Conservation (phyloP, 2,113 vertebrate species). For the Cavia porcellus region DNA sequence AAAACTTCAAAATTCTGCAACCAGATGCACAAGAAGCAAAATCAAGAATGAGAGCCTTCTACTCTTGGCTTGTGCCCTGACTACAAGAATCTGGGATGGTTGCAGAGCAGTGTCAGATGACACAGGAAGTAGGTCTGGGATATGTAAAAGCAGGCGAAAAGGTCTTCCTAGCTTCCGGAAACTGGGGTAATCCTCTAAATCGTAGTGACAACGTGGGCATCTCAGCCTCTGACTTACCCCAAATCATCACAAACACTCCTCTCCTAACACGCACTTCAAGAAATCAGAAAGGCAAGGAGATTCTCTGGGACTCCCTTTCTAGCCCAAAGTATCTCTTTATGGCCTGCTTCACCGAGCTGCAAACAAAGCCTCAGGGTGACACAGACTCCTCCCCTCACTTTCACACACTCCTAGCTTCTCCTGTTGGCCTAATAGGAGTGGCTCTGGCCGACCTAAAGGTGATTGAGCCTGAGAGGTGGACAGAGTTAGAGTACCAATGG, state of each 20-base stretch:
- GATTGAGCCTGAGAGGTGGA: accelerated
- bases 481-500: accelerated
- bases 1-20: neutral
- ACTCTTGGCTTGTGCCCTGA: neutral
- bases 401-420: neutral
- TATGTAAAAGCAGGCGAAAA: neutral
- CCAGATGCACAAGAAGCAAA: neutral
- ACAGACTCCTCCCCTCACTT: neutral
- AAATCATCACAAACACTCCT: slow-evolving; percentile 14
- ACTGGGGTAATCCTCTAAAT: neutral
- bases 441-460: neutral
- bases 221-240: neutral
- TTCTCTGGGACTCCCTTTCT: neutral
- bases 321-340: neutral
- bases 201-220: neutral
- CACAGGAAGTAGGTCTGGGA: neutral
- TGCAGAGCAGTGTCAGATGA: neutral
- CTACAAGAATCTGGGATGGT: neutral
- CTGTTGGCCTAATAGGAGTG: neutral
- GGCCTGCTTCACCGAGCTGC: neutral
- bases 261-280: neutral
- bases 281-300: slow-evolving; percentile 61
- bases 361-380: neutral
- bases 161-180: neutral
- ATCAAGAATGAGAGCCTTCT: neutral